Evolutionary conservation across 2,113 vertebrate genomes (phyloP).

Genomic region (Macaca nemestrina): DNA sequence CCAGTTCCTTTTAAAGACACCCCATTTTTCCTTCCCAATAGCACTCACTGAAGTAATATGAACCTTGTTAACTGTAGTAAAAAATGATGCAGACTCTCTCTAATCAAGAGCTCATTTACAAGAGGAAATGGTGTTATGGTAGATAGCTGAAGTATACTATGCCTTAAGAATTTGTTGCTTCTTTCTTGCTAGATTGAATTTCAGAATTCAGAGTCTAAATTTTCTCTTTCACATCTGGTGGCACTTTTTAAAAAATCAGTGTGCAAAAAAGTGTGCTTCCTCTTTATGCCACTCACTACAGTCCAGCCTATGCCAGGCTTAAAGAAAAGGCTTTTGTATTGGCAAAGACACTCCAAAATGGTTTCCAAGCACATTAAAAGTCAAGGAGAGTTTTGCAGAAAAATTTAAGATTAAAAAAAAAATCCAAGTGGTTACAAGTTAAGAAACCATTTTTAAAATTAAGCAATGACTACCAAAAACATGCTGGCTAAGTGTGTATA

Average conservation of each 20-base stretch:
- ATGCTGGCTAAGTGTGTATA: background rate
- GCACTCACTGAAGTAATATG: background rate
- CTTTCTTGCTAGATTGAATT: constrained; percentile 61
- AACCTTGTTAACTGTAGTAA: background rate
- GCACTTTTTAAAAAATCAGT: constrained; percentile 41
- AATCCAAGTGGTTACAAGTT: background rate
- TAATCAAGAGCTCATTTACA: constrained; percentile 31
- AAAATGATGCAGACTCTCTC: background rate
- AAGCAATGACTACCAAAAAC: background rate
- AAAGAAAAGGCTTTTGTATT: constrained; percentile 33
- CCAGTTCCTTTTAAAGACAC: background rate
- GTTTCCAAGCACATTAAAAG: constrained; percentile 45
- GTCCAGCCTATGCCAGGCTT: constrained; percentile 10
- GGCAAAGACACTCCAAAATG: constrained; percentile 39
- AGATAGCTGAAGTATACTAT: background rate
- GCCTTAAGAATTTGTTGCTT: constrained; percentile 24
- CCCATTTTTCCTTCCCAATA: background rate
- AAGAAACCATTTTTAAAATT: background rate
- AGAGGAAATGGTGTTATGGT: background rate
- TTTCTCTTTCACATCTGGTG: constrained; percentile 66
- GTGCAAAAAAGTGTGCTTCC: background rate
- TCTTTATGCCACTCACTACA: background rate
- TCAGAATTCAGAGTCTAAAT: constrained; percentile 57
- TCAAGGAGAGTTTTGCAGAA: constrained; percentile 21
- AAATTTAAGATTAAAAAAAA: background rate